A percentile compares a stretch with the other conserved stretches of the same genome.
Conservation (phyloP, 1,140 invertebrate genomes). For the Drosophila tristis region DNA sequence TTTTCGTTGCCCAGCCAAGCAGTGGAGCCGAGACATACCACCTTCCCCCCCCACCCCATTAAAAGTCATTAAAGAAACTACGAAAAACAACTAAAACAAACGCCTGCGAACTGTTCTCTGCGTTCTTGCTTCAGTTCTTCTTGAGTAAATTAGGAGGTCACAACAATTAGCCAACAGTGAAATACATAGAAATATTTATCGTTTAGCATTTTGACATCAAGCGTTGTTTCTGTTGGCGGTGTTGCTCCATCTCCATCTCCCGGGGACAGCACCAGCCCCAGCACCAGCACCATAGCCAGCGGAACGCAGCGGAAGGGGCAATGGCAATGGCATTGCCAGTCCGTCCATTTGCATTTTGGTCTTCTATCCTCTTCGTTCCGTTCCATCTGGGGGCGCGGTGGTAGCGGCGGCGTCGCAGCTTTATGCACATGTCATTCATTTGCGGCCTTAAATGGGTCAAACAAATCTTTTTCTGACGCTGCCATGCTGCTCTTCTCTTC, state of each 20-base stretch:
- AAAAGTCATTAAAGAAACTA: slow-evolving; percentile 57
- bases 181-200: slow-evolving; percentile 68
- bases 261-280: slow-evolving; percentile 1
- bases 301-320: slow-evolving; percentile 3
- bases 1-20: slow-evolving; percentile 60
- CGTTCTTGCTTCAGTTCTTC: slow-evolving; percentile 62
- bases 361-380: slow-evolving; percentile 5
- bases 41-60: neutral
- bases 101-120: slow-evolving; percentile 23
- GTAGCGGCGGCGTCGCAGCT: slow-evolving; percentile 55
- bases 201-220: slow-evolving; percentile 79
- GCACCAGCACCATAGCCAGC: slow-evolving; percentile 1
- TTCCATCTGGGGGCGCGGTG: too few relatives aligned
- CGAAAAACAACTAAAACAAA: slow-evolving; percentile 45
- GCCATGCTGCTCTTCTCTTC: slow-evolving; percentile 14
- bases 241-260: slow-evolving; percentile 21
- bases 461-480: slow-evolving; percentile 67
- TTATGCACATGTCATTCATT: slow-evolving; percentile 77
- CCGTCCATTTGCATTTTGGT: slow-evolving; percentile 68
- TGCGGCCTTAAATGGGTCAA: slow-evolving; percentile 70
- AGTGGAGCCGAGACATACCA: slow-evolving; percentile 30
- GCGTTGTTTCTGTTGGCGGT: slow-evolving; percentile 22
- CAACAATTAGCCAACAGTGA: slow-evolving; percentile 84
- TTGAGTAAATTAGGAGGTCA: slow-evolving; percentile 84
- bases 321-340: slow-evolving; percentile 59